Evolutionary conservation across 2,113 vertebrate genomes (phyloP).

Genomic region (human): DNA sequence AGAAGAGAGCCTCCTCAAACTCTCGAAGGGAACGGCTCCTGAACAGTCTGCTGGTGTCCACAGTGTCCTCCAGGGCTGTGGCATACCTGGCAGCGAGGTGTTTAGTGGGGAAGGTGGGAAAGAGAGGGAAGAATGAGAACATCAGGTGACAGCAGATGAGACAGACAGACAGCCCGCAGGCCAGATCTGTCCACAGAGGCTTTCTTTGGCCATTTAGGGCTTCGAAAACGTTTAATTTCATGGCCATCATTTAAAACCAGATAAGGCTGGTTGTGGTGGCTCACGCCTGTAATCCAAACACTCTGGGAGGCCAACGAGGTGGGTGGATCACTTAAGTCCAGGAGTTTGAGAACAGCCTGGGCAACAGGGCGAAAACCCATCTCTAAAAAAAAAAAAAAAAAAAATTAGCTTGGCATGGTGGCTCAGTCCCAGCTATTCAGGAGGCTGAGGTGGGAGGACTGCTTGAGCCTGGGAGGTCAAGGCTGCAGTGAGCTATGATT

Average conservation of each 20-base stretch:
- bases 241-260: neutral
- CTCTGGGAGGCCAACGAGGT: neutral
- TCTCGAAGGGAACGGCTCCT: slow-evolving; percentile 86
- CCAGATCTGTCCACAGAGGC: neutral
- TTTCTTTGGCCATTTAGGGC: neutral
- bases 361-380: neutral
- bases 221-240: neutral
- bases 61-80: slow-evolving; percentile 82
- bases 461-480: too few relatives aligned
- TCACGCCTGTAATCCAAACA: neutral
- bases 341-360: neutral
- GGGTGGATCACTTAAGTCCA: neutral
- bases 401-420: neutral
- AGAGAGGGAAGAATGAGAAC: neutral
- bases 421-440: neutral
- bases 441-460: neutral
- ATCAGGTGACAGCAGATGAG: neutral
- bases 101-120: neutral
- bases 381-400: neutral
- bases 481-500: too few relatives aligned
- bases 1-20: slow-evolving; percentile 91
- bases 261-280: neutral
- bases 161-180: neutral
- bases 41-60: slow-evolving; percentile 84
- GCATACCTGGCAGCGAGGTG: slow-evolving; percentile 83